phyloP scores from a whole-genome alignment of 2,797 vertebrate genomes.

The Pantherophis alleghaniensis region DNA sequence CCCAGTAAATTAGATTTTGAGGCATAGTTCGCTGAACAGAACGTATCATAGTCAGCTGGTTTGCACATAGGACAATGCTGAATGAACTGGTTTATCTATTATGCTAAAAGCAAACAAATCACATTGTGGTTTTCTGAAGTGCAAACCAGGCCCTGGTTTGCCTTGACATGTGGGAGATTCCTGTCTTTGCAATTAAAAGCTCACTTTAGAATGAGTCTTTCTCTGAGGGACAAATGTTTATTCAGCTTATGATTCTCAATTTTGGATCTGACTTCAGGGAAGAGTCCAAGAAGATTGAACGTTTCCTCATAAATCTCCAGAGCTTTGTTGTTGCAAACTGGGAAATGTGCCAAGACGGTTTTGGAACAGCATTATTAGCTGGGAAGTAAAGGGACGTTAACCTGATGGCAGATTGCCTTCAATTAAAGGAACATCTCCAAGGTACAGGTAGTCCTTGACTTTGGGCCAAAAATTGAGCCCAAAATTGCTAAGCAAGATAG shows the following conservation, averaged over 20 bases:
- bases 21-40: neutral
- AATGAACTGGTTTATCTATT: neutral
- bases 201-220: neutral
- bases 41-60: neutral
- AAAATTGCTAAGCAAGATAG: neutral
- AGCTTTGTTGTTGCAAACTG: neutral
- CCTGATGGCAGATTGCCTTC: neutral
- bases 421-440: slow-evolving; percentile 20
- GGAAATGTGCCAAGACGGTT: neutral
- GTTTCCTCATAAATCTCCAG: neutral
- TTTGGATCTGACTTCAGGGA: neutral
- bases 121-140: neutral
- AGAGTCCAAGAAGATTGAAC: neutral
- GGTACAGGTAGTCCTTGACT: neutral
- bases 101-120: neutral
- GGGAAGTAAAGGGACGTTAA: neutral
- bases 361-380: neutral
- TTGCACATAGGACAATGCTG: neutral
- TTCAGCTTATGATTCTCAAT: neutral
- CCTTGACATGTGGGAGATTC: neutral
- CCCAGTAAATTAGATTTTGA: neutral
- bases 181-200: neutral
- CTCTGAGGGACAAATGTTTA: neutral
- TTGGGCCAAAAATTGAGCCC: neutral
- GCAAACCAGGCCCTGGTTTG: neutral